Percentiles rank a stretch among this genome's conserved stretches.
phyloP scores from a whole-genome alignment of 1,140 invertebrate genomes.

The Aphelenchoides besseyi region DNA sequence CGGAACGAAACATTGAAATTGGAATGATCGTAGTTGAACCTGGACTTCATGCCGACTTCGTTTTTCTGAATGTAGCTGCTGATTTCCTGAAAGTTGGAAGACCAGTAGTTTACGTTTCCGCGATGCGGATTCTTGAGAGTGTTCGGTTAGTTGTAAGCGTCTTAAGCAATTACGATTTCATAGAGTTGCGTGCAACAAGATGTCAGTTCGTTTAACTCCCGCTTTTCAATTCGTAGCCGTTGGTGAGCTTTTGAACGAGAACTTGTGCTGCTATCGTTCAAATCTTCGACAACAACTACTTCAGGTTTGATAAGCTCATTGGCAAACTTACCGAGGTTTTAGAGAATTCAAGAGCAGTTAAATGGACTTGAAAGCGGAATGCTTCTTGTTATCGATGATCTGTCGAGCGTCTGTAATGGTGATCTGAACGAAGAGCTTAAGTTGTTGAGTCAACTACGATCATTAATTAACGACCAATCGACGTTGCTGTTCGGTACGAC shows the following conservation, averaged over 20 bases:
- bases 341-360: conserved; percentile 6
- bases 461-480: not conserved
- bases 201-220: conserved; percentile 26
- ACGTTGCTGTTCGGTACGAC: conserved; percentile 19
- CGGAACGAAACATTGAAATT: not conserved
- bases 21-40: not conserved
- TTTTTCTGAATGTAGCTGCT: conserved; percentile 11
- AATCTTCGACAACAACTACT: too few relatives aligned
- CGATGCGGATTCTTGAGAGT: not conserved
- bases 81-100: conserved; percentile 2
- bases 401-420: not conserved
- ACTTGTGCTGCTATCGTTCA: too few relatives aligned
- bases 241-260: conserved; percentile 13
- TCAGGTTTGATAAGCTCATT: too few relatives aligned
- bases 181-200: conserved; percentile 32
- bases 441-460: conserved; percentile 5
- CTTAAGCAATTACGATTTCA: not conserved
- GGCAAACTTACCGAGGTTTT: too few relatives aligned
- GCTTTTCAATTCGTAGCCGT: conserved; percentile 26
- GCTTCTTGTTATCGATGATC: not conserved
- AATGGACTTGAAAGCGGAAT: not conserved
- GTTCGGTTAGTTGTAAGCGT: not conserved
- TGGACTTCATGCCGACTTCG: not conserved
- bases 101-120: conserved; percentile 18
- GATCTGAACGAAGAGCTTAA: not conserved